Evolutionary conservation across 2,113 vertebrate species (phyloP), one percentile per base, ranked within the genome.

Genomic region (Elephantulus edwardii): DNA sequence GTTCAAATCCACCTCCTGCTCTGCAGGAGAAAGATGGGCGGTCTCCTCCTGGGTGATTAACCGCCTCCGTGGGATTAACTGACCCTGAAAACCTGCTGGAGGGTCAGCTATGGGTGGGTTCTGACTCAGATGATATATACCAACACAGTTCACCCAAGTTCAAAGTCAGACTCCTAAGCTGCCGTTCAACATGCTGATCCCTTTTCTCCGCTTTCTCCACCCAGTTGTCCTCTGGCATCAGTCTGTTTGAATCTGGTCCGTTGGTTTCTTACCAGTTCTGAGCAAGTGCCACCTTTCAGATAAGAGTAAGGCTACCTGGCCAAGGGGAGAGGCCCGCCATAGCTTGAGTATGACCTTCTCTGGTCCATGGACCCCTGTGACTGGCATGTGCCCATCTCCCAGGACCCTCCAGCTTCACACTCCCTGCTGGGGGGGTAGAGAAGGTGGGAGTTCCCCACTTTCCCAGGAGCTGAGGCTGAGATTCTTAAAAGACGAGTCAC

Each of bases 31-130:
- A n/a, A n/a, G n/a, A n/a, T n/a, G n/a, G n/a, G n/a, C n/a, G n/a
- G n/a, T n/a, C n/a, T n/a, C n/a, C n/a, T n/a, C n/a, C n/a, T n/a
- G n/a, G n/a, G n/a, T n/a, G n/a, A n/a, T n/a, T n/a, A n/a, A n/a
- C n/a, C n/a, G n/a, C n/a, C n/a, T n/a, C n/a, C n/a, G n/a, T n/a
- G n/a, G n/a, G n/a, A n/a, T n/a, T n/a, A n/a, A n/a, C n/a, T n/a
- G n/a, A n/a, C n/a, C n/a, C n/a, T n/a, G n/a, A n/a, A n/a, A n/a
- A n/a, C n/a, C n/a, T n/a, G 2, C n/a, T 48, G 9, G 33, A n/a
- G 54, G 54, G 35, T n/a, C 0, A 0, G 42, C 16, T 6, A 0
- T 5, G n/a, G n/a, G n/a, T n/a, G n/a, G n/a, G n/a, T n/a, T n/a
- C n/a, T n/a, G n/a, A n/a, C n/a, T n/a, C n/a, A n/a, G n/a, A n/a